Evolutionary conservation across 1,140 invertebrate genomes (phyloP), one percentile per base, ranked within the genome.

Genomic region (Drosophila ambigua): DNA sequence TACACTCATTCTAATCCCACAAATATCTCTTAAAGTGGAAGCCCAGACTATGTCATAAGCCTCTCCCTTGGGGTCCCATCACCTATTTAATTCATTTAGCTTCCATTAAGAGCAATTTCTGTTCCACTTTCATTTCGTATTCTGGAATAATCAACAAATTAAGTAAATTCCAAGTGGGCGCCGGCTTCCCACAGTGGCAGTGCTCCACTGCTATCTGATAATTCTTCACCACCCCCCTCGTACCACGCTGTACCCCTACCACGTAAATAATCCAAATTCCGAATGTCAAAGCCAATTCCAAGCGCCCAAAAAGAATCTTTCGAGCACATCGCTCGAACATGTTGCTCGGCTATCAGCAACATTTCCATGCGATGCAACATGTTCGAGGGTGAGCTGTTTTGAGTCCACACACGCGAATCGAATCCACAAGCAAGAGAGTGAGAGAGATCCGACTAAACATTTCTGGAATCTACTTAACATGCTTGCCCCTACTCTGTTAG

Each of bases 61-160:
- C 23, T 13, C 20, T 51, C 45, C 31, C 44, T 50, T 44, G 49
- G 35, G 35, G 4, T 57, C 44, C 28, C 31, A 15, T 41, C 35
- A 28, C 23, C 61, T 49, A 74, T 66, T 66, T 55, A 44, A 49
- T 57, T 49, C 54, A 87, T 74, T 87, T 84, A 71, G 57, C 72
- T 63, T 43, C 60, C 77, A 85, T 84, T 87, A 77, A 61, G 73
- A 28, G 48, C 77, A 87, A 81, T 87, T 73, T 69, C 26, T 23
- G 28, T 9, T 43, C 24, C 64, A 46, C 28, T 23, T n/a, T 46
- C 45, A 41, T 28, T 46, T 35, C 44, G 62, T 71, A 75, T 45
- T 57, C 63, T 23, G 63, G 75, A 80, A 62, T 74, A 80, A 71
- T 74, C 79, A 85, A 62, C 73, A 66, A 84, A 66, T 68, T 62